Evolutionary conservation across 1,140 invertebrate species (phyloP).

Genomic region (Hylaeus anthracinus): DNA sequence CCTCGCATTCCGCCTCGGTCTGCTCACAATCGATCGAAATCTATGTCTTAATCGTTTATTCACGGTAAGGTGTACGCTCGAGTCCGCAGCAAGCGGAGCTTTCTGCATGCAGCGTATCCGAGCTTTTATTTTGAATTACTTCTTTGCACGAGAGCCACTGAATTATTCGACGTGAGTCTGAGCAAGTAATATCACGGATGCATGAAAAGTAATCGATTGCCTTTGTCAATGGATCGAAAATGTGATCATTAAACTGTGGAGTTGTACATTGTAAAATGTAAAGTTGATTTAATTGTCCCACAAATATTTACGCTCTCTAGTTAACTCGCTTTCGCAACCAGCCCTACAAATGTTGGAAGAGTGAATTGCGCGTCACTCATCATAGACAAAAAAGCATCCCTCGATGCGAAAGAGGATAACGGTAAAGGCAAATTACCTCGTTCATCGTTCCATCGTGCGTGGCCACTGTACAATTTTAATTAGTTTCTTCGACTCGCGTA

Average conservation of each 20-base stretch:
- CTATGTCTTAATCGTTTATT: conserved; percentile 33
- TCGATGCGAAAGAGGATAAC: neutral
- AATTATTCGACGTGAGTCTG: too few species aligned
- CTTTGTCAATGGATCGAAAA: too few species aligned
- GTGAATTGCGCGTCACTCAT: neutral
- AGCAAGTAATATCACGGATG: too few species aligned
- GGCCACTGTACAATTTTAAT: neutral
- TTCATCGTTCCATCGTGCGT: neutral
- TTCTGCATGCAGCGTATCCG: too few species aligned
- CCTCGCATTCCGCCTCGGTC: conserved; percentile 13
- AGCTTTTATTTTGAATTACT: too few species aligned
- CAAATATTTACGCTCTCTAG: neutral
- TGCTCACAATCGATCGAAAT: conserved; percentile 15
- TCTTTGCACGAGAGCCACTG: too few species aligned
- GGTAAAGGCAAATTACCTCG: neutral
- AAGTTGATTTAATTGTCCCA: neutral
- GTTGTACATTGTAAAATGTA: too few species aligned
- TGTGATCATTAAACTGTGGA: too few species aligned
- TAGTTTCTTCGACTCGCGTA: neutral
- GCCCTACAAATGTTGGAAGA: neutral
- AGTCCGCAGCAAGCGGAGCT: too few species aligned
- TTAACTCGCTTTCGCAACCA: neutral
- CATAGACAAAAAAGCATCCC: neutral
- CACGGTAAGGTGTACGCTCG: neutral
- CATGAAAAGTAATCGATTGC: too few species aligned